Evolutionary conservation across 1,140 invertebrate genomes (phyloP).

Genomic region (Papilio polytes): DNA sequence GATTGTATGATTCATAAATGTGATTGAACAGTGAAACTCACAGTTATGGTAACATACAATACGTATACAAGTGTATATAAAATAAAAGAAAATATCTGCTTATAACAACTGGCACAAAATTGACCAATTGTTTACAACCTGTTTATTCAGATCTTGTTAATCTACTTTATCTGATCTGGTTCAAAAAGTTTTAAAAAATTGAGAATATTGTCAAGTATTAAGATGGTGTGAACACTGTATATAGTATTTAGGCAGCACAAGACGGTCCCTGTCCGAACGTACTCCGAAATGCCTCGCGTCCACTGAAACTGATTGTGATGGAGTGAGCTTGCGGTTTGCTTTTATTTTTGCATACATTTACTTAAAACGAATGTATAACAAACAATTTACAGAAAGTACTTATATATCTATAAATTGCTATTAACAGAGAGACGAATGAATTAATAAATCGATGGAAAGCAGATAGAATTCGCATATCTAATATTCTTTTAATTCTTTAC

Average conservation of each 20-base stretch:
- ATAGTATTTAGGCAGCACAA: conserved; percentile 54
- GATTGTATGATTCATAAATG: no score
- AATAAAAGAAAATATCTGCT: no score
- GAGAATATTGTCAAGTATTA: conserved; percentile 47
- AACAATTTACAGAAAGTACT: neutral
- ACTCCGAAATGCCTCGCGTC: conserved; percentile 35
- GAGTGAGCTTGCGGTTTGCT: conserved; percentile 25
- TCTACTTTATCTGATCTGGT: no score
- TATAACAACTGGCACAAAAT: no score
- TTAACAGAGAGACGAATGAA: neutral
- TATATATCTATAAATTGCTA: neutral
- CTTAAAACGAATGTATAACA: neutral
- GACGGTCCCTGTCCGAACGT: conserved; percentile 47
- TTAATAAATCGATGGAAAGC: no score
- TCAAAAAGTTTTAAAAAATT: neutral
- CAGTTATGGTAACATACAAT: no score
- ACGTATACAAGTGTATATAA: no score
- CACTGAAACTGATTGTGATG: conserved; percentile 36
- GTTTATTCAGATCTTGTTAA: no score
- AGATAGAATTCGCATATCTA: no score
- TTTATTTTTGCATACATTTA: conserved; percentile 1
- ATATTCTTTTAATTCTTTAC: no score
- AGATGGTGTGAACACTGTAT: conserved; percentile 39
- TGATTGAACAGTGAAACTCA: no score
- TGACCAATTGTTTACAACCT: no score